Base-by-base conservation (phyloP, 2,888 invertebrate genomes). In the Tetramorium bicarinatum region DNA sequence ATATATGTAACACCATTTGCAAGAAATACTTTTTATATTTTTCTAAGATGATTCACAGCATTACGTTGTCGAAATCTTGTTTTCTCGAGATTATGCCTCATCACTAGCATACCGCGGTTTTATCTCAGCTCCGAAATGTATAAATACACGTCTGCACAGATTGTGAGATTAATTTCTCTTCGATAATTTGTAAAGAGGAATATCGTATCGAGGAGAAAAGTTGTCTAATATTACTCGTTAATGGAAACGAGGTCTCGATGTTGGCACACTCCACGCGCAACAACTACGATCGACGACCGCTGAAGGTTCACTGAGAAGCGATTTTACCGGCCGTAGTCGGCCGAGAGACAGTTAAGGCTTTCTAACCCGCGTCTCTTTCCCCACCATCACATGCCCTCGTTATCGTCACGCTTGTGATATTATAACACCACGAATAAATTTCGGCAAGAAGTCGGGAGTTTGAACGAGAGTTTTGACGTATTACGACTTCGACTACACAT, bases 251-350 rank as follows among this genome's bases (percentile, higher is more conserved):
- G 83, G 80, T 47, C 61, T 71, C 54, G 44, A 38, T 62, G 76
- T 61, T 75, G 52, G 77, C 81, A 82, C 79, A 49, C 54, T 61
- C 82, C 61, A 29, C 41, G 52, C 72, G 9, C 71, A 59, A 75
- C 79, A 79, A 92, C 92, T 91, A 91, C 89, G 87, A 90, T 90
- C 91, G 91, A 89, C 92, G 91, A 88, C 90, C 85, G 91, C 90
- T 88, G 86, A 87, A 91, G 87, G 91, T 91, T 91, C 75, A 93
- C 93, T 93, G 93, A 92, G 88, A 87, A 90, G 87, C 88, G 91
- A 90, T 89, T 91, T 91, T 92, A 91, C 91, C 91, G 91, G 89
- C 90, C 75, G 89, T 88, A 89, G 87, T 62, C 86, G 54, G 87
- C 85, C 84, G 88, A 87, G 88, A 87, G 86, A 83, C 91, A 88